Base-by-base conservation (phyloP, 1,140 invertebrate genomes). In the Pomacea maculata region DNA sequence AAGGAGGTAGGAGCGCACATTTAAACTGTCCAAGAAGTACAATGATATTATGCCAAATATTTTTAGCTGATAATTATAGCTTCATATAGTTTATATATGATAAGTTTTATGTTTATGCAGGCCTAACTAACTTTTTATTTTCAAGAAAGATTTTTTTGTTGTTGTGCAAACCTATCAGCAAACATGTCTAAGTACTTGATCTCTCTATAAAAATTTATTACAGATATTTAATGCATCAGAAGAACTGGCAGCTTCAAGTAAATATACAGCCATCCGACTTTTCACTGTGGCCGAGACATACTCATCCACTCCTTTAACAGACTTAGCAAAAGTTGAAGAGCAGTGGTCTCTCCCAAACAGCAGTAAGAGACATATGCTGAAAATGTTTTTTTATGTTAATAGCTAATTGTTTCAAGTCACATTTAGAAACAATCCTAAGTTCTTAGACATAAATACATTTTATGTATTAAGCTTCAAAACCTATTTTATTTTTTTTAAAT, bases 231-330 rank as follows among this genome's bases (percentile, higher is more conserved):
- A 88, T 81, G 84, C 82, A 45, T 76, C 78, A 8, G 29, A 64
- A 34, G 86, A 88, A 75, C 75, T 83, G n/a, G 81, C 67, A 71
- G 84, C 80, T 54, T 79, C 83, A 2, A 71, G 65, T 8, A 82
- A 85, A 15, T 88, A 86, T 70, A 80, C 80, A 61, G 76, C 85
- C 52, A 83, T 88, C 25, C 78, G 87, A 19, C 76, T 88, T 0
- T 86, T 88, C 67, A 88, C 84, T 29, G 83, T 83, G 2, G 73
- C 78, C 3, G 65, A 79, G 65, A 76, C 65, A 52, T n/a, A 65
- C 4, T 85, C 86, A 8, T 15, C 57, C 25, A 71, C 34, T 8
- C 83, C 83, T 15, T 15, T 80, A 0, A 52, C 65, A 25, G 85
- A 87, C 72, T 63, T 86, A 2, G 64, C 72, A 34, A 63, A 25